phyloP scores from a whole-genome alignment of 1,140 invertebrate genomes.

The Macrostomum lignano region DNA sequence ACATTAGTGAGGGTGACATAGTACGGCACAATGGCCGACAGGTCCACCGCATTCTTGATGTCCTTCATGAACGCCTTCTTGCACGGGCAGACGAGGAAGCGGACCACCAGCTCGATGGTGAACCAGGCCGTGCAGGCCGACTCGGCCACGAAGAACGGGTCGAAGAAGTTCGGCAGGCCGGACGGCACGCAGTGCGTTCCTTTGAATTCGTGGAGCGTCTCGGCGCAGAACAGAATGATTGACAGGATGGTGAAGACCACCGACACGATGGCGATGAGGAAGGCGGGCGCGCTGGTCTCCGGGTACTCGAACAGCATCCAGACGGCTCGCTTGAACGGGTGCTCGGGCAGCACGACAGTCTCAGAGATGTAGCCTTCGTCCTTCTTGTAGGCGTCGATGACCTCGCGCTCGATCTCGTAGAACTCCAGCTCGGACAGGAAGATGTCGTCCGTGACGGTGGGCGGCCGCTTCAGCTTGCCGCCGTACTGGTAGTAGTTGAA shows the following conservation, averaged over 20 bases:
- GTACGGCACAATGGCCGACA: constrained; percentile 92
- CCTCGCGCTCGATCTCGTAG: constrained; percentile 21
- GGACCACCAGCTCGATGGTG: constrained; percentile 26
- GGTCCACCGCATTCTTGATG: constrained; percentile 95
- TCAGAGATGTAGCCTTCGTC: constrained; percentile 21
- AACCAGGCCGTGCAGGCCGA: constrained; percentile 30
- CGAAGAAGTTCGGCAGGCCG: constrained; percentile 13
- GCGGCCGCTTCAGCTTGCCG: constrained; percentile 16
- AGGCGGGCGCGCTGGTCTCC: constrained; percentile 18
- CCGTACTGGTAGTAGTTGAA: constrained; percentile 26
- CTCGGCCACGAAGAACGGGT: constrained; percentile 22
- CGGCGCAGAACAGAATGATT: constrained; percentile 88
- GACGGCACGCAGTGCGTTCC: constrained; percentile 43
- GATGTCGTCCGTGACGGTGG: constrained; percentile 21
- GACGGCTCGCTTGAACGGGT: constrained; percentile 13
- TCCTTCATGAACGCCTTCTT: constrained; percentile 69
- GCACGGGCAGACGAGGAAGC: constrained; percentile 25
- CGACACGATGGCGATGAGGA: constrained; percentile 19
- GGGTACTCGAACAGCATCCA: constrained; percentile 28
- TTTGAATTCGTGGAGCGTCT: constrained; percentile 84
- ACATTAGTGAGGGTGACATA: constrained; percentile 87
- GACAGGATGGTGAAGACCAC: constrained; percentile 60
- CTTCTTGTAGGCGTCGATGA: constrained; percentile 18
- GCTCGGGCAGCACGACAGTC: constrained; percentile 15
- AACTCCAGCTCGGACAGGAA: constrained; percentile 23